Percentiles rank a stretch among this genome's conserved stretches.
Conservation (phyloP, 2,797 vertebrate species). For the Neosilurus mollespiculum region DNA sequence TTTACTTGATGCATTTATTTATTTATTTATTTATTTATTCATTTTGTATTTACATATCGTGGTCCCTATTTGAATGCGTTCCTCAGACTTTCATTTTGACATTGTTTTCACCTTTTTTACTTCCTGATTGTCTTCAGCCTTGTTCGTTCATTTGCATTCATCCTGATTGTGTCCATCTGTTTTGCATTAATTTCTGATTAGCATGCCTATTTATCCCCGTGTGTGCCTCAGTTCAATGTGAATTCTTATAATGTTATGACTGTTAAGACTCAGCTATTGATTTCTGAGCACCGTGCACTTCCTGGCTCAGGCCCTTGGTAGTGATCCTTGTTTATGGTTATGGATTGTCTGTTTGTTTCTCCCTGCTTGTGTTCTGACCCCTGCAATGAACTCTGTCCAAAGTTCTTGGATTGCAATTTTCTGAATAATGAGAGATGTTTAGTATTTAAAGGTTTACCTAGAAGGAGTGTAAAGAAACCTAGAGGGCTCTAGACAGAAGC, state of each 20-base stretch:
- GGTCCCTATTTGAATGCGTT: neutral
- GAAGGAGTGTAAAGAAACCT: neutral
- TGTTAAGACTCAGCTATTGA: neutral
- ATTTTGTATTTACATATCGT: no score
- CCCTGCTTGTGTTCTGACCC: neutral
- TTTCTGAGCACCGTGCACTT: neutral
- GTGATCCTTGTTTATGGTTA: neutral
- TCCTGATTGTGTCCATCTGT: neutral
- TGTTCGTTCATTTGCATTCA: neutral
- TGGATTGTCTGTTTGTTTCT: neutral
- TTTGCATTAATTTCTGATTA: neutral
- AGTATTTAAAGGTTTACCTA: neutral
- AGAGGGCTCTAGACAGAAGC: neutral
- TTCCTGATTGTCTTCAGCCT: neutral
- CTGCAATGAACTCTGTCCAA: neutral
- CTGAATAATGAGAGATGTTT: neutral
- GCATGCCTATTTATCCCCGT: neutral
- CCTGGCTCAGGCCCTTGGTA: neutral
- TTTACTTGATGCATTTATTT: no score
- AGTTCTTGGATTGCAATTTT: neutral
- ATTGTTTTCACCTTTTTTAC: neutral
- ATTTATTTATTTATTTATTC: no score
- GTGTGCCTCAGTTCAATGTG: neutral
- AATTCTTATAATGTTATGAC: neutral
- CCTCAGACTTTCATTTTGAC: neutral